phyloP scores from a whole-genome alignment of 2,113 vertebrate genomes.

The Aphyosemion australe region DNA sequence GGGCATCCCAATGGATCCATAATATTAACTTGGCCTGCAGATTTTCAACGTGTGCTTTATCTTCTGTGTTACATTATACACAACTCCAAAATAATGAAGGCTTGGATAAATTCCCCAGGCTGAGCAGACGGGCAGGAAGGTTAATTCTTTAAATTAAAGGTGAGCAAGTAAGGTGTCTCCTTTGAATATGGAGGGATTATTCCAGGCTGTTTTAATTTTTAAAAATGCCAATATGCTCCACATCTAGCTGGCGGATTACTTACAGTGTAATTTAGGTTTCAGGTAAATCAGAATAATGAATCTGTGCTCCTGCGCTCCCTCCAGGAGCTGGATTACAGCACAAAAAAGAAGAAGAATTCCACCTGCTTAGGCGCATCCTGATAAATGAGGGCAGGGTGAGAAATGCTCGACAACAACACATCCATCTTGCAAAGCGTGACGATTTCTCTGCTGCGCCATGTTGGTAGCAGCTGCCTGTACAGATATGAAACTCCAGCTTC shows the following conservation, averaged over 20 bases:
- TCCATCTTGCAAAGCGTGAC: conserved; percentile 52
- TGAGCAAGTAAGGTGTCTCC: conserved; percentile 31
- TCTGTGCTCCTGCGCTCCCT: conserved; percentile 29
- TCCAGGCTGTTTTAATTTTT: conserved; percentile 38
- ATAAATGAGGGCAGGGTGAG: conserved; percentile 38
- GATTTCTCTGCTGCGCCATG: conserved; percentile 33
- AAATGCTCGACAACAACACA: conserved; percentile 40
- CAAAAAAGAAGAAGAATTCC: conserved; percentile 38
- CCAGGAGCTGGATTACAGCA: conserved; percentile 33
- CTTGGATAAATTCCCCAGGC: conserved; percentile 35
- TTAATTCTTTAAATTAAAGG: conserved; percentile 57
- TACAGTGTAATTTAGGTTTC: conserved; percentile 36
- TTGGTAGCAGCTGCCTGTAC: conserved; percentile 41
- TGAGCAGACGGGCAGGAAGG: conserved; percentile 37
- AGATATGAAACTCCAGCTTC: conserved; percentile 53
- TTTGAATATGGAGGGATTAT: conserved; percentile 54
- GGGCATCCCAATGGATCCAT: conserved; percentile 51
- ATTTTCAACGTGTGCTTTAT: conserved; percentile 31
- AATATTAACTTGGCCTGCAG: conserved; percentile 44
- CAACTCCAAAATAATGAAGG: conserved; percentile 29
- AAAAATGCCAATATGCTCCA: conserved; percentile 37
- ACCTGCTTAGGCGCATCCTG: conserved; percentile 51
- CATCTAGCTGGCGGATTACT: conserved; percentile 40
- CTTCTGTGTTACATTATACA: conserved; percentile 41
- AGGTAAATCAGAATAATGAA: conserved; percentile 62